Evolutionary conservation across 2,113 vertebrate species (phyloP).

Genomic region (Equus przewalskii): DNA sequence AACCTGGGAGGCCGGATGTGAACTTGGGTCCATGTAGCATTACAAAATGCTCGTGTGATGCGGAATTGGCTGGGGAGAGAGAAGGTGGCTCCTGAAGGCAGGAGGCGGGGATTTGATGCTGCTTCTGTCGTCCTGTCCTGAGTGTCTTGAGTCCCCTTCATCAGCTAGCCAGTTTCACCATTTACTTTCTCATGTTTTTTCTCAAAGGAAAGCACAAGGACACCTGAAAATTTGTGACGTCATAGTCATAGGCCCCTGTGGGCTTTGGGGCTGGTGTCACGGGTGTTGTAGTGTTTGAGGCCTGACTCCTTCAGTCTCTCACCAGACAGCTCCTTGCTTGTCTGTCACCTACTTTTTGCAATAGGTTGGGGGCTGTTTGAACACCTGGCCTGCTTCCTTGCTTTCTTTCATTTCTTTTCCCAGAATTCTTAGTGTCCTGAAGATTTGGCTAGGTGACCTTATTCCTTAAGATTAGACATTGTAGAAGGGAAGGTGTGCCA

Average conservation of each 20-base stretch:
- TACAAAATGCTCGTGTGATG: neutral
- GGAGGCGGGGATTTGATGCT: neutral
- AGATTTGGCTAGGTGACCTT: neutral
- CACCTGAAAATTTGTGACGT: rapidly evolving
- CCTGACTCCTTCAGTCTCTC: rapidly evolving
- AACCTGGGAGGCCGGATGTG: neutral
- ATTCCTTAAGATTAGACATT: neutral
- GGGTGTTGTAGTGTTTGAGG: neutral
- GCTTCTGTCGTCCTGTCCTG: neutral
- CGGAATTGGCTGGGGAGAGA: neutral
- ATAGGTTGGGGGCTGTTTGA: neutral
- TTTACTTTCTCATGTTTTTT: neutral
- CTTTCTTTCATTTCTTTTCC: neutral
- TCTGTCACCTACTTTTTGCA: neutral
- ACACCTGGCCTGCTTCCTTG: neutral
- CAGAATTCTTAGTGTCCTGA: neutral
- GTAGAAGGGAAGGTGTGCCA: neutral
- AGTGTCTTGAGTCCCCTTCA: neutral
- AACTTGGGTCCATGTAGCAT: neutral
- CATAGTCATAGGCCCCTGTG: neutral
- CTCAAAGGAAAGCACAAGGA: neutral
- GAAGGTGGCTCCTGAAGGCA: neutral
- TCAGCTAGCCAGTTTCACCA: neutral
- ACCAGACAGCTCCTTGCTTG: neutral
- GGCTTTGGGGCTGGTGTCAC: neutral